Percentiles rank a stretch among this genome's conserved stretches.
Conservation (phyloP, 2,113 vertebrate species). For the Tyto alba region DNA sequence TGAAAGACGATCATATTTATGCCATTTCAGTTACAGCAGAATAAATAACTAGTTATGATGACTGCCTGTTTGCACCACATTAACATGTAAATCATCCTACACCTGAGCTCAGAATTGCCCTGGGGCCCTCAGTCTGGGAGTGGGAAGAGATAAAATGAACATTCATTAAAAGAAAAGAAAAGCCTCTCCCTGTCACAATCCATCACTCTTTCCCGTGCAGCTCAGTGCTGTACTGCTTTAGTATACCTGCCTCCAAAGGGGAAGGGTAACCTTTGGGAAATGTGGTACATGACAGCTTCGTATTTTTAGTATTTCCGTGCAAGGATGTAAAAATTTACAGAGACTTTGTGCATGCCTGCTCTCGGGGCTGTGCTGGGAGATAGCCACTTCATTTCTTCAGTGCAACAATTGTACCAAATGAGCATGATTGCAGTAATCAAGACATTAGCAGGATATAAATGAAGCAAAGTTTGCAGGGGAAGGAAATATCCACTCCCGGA, state of each 20-base stretch:
- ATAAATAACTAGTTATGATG: not conserved
- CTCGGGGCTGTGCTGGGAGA: not conserved
- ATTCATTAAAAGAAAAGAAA: not conserved
- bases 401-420: not conserved
- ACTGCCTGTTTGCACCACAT: not conserved
- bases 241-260: not conserved
- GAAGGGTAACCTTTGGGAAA: not conserved
- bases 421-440: not conserved
- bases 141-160: not conserved
- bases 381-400: not conserved
- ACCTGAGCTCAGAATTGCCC: constrained; percentile 2
- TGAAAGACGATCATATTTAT: not conserved
- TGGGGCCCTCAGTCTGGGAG: not conserved
- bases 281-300: not conserved
- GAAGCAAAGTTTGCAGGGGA: not conserved
- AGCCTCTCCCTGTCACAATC: not conserved
- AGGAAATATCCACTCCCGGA: not conserved
- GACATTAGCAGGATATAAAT: not conserved
- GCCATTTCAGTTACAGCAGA: not conserved
- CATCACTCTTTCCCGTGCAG: not conserved
- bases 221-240: not conserved
- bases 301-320: not conserved
- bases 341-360: not conserved
- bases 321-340: not conserved
- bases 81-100: not conserved